These are phyloP conservation scores for Darevskia nairensis DNA, from an alignment of 2,797 vertebrate species.

Conservation along the genomic window DNA sequence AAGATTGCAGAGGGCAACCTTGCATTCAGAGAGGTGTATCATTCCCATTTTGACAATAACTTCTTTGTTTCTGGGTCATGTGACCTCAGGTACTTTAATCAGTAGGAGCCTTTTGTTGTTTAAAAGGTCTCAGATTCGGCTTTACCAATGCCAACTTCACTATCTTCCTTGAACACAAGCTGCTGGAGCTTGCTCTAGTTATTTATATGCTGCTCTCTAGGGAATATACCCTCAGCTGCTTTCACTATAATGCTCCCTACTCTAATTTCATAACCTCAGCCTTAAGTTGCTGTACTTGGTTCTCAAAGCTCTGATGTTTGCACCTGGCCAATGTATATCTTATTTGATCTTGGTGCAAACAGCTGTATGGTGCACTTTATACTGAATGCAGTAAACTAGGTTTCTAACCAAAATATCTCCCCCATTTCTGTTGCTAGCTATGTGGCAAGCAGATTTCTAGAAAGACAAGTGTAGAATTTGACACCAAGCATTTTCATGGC, in stretches of 20 bases:
- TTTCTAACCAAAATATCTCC: neutral
- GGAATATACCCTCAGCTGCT: conserved; percentile 7
- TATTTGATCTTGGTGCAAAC: conserved; percentile 10
- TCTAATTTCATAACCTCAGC: conserved; percentile 9
- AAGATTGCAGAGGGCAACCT: neutral
- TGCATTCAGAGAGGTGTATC: neutral
- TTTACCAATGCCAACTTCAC: neutral
- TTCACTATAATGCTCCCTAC: conserved; percentile 9
- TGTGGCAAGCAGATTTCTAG: neutral
- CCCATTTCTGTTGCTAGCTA: conserved; percentile 15
- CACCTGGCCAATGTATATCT: conserved; percentile 20
- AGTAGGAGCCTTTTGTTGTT: neutral
- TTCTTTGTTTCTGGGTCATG: conserved; percentile 21
- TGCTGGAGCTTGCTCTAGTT: conserved; percentile 7
- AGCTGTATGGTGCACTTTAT: conserved; percentile 15
- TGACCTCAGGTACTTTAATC: conserved; percentile 1
- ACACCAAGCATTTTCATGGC: neutral
- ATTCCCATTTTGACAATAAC: conserved; percentile 11
- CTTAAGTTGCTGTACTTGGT: conserved; percentile 27
- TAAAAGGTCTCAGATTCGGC: conserved; percentile 2
- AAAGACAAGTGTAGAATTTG: neutral
- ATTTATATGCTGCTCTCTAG: conserved; percentile 36
- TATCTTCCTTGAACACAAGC: conserved; percentile 17
- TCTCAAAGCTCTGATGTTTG: conserved; percentile 24
- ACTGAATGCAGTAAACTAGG: conserved; percentile 19